These are phyloP conservation scores for Julus scandinavius DNA, from an alignment of 2,888 invertebrate genomes.

Conservation along the genomic window DNA sequence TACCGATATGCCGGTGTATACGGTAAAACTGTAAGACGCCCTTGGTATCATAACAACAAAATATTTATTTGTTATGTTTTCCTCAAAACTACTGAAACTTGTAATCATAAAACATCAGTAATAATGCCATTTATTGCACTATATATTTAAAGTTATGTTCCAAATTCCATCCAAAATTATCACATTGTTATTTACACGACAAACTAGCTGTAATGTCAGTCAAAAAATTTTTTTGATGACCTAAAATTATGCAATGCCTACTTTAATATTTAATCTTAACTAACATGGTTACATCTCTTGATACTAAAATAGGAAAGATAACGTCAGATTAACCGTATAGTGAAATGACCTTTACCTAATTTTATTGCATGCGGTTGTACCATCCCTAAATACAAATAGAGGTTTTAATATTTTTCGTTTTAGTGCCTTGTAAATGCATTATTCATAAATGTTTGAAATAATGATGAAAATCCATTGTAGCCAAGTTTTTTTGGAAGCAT, in stretches of 20 bases:
- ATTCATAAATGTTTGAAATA: not conserved
- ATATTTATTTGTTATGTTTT: not conserved
- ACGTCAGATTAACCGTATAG: not conserved
- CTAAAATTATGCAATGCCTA: constrained; percentile 19
- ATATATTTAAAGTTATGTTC: not conserved
- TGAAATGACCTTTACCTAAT: constrained; percentile 1
- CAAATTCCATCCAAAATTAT: not conserved
- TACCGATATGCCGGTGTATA: no score
- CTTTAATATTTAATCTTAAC: not conserved
- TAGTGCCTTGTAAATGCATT: not conserved
- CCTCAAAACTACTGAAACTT: not conserved
- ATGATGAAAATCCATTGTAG: not conserved
- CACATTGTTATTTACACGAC: not conserved
- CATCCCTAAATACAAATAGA: not conserved
- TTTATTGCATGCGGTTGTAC: not conserved
- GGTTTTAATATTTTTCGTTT: not conserved
- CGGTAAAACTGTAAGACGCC: not conserved
- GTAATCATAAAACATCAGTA: no score
- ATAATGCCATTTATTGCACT: not conserved
- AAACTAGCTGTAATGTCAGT: not conserved
- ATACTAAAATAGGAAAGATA: not conserved
- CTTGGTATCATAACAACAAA: not conserved
- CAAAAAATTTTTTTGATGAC: not conserved
- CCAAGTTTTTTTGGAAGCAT: no score
- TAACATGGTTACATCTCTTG: not conserved